Evolutionary conservation across 2,797 vertebrate species (phyloP).

Genomic region (Bryconaethiops microstoma): DNA sequence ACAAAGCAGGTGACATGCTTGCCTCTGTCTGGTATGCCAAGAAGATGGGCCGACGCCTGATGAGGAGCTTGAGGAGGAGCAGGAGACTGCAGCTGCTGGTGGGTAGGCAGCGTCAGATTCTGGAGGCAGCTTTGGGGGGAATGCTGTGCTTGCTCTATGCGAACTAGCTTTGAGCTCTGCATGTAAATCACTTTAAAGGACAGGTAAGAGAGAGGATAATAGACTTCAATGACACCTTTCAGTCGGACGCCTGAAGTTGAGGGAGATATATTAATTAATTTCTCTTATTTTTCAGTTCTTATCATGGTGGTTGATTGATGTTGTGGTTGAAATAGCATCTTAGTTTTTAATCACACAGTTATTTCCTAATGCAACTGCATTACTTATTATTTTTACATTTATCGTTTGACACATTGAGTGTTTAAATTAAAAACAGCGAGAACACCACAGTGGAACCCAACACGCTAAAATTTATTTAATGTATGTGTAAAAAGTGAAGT

Average conservation of each 20-base stretch:
- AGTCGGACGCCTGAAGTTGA: too few species aligned
- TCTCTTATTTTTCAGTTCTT: not conserved
- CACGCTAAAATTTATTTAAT: not conserved
- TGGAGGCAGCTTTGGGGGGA: slow-evolving; percentile 17
- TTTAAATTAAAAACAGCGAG: not conserved
- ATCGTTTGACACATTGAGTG: not conserved
- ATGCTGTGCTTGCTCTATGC: slow-evolving; percentile 26
- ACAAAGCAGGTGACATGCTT: slow-evolving; percentile 62
- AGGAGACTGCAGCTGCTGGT: slow-evolving; percentile 69
- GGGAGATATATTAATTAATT: not conserved
- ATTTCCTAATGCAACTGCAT: not conserved
- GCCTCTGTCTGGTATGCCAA: slow-evolving; percentile 68
- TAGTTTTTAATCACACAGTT: not conserved
- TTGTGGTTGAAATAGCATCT: not conserved
- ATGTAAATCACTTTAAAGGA: slow-evolving; percentile 45
- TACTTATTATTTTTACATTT: not conserved
- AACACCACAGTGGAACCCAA: too few species aligned
- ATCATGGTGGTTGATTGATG: not conserved
- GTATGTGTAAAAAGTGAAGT: not conserved
- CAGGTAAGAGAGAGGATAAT: not conserved
- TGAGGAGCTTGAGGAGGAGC: slow-evolving; percentile 66
- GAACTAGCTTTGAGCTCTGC: slow-evolving; percentile 42
- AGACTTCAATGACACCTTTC: not conserved
- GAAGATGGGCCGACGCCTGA: slow-evolving; percentile 69
- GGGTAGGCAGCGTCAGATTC: slow-evolving; percentile 45